These are phyloP conservation scores for Kuschelorhynchus macadamiae DNA, from an alignment of 2,888 invertebrate genomes.

Conservation along the genomic window DNA sequence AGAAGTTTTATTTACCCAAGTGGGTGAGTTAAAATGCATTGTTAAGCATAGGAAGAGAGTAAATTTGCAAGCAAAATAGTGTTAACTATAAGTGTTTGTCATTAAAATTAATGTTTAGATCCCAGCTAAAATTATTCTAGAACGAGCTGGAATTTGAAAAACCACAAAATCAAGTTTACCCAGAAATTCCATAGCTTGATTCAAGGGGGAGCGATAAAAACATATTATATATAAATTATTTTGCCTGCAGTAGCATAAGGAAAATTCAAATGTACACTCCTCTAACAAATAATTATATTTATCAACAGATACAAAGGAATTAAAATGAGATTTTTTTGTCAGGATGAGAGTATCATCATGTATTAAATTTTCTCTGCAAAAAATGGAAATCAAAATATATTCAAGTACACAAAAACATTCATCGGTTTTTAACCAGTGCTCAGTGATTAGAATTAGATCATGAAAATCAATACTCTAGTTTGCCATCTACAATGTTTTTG, in stretches of 20 bases:
- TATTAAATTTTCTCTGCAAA: background rate
- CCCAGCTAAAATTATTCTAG: background rate
- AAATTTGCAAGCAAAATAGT: too few relatives aligned
- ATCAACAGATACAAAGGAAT: background rate
- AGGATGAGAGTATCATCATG: background rate
- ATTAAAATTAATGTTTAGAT: background rate
- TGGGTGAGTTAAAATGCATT: too few relatives aligned
- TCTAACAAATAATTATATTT: background rate
- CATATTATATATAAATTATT: too few relatives aligned
- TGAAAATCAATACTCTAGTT: too few relatives aligned
- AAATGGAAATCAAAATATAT: background rate
- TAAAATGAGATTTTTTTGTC: background rate
- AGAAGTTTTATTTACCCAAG: too few relatives aligned
- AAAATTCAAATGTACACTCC: too few relatives aligned
- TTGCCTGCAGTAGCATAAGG: background rate
- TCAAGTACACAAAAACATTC: background rate
- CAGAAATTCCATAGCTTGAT: background rate
- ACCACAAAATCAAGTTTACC: background rate
- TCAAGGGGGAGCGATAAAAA: background rate
- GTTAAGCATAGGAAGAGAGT: too few relatives aligned
- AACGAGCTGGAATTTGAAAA: too few relatives aligned
- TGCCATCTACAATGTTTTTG: too few relatives aligned
- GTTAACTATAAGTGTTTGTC: too few relatives aligned
- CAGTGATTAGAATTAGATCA: too few relatives aligned
- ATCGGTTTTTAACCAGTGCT: too few relatives aligned